Conservation (phyloP, 2,888 invertebrate species). For the Leptinotarsa juncta region DNA sequence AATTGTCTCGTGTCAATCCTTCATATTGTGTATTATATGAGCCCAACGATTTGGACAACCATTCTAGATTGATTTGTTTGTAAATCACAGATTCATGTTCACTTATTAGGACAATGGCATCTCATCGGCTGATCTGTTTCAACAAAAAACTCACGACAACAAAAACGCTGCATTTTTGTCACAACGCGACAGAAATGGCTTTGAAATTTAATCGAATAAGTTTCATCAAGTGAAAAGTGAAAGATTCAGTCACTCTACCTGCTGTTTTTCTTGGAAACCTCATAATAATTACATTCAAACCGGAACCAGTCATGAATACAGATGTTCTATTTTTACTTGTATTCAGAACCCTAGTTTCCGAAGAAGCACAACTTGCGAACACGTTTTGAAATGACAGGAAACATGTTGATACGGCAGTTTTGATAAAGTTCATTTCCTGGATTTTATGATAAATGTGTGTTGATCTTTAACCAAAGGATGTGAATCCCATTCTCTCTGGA, state of each 20-base stretch:
- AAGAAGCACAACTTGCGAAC: slow-evolving; percentile 18
- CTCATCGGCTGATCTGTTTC: background rate
- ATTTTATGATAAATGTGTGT: slow-evolving; percentile 4
- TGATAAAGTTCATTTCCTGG: slow-evolving; percentile 14
- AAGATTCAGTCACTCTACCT: background rate
- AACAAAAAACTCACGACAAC: no score
- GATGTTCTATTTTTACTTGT: slow-evolving; percentile 15
- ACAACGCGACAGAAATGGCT: no score
- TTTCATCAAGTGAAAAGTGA: background rate
- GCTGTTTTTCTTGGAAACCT: background rate
- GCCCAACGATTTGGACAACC: no score
- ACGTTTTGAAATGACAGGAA: slow-evolving; percentile 16
- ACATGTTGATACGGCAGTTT: slow-evolving; percentile 18
- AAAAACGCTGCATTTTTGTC: no score
- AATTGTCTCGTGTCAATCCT: no score
- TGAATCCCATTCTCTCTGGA: background rate
- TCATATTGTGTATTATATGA: no score
- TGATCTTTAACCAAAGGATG: background rate
- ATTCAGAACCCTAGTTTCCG: background rate
- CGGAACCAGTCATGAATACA: slow-evolving; percentile 9
- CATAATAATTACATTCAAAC: background rate
- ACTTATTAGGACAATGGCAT: no score
- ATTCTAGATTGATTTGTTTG: no score
- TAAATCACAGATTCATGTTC: no score
- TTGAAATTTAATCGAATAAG: background rate